phyloP scores from a whole-genome alignment of 2,113 vertebrate genomes.

The Lethenteron camtschaticum region DNA sequence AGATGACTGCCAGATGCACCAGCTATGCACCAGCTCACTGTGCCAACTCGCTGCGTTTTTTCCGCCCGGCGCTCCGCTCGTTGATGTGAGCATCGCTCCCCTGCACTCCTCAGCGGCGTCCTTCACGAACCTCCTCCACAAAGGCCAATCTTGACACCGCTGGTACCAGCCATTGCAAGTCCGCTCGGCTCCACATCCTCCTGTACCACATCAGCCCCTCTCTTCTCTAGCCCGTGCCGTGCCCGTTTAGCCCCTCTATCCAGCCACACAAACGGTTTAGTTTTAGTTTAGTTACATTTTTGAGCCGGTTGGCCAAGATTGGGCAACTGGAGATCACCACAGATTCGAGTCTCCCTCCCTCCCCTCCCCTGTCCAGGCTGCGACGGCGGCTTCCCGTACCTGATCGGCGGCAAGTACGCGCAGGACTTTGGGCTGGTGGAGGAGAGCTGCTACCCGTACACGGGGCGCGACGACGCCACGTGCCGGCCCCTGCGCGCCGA shows the following conservation, averaged over 20 bases:
- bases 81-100: too few species aligned
- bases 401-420: conserved; percentile 54
- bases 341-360: background rate
- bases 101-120: too few species aligned
- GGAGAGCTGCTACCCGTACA: conserved; percentile 60
- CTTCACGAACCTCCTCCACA: too few species aligned
- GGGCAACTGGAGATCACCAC: background rate
- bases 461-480: conserved; percentile 18
- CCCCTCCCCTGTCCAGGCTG: conserved; percentile 36
- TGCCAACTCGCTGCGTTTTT: too few species aligned
- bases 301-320: background rate
- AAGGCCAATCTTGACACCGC: too few species aligned
- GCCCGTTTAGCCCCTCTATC: background rate
- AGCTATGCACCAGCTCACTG: too few species aligned
- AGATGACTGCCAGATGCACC: too few species aligned
- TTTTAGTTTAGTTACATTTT: background rate
- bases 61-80: too few species aligned
- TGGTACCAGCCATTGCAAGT: too few species aligned
- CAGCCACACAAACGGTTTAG: background rate
- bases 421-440: conserved; percentile 84
- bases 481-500: conserved; percentile 27
- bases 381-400: conserved; percentile 72
- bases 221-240: background rate
- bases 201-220: too few species aligned
- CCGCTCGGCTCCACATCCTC: too few species aligned